A percentile compares a stretch with the other conserved stretches of the same genome.
Conservation (phyloP, 2,797 vertebrate genomes). For the Galagoides demidoff region DNA sequence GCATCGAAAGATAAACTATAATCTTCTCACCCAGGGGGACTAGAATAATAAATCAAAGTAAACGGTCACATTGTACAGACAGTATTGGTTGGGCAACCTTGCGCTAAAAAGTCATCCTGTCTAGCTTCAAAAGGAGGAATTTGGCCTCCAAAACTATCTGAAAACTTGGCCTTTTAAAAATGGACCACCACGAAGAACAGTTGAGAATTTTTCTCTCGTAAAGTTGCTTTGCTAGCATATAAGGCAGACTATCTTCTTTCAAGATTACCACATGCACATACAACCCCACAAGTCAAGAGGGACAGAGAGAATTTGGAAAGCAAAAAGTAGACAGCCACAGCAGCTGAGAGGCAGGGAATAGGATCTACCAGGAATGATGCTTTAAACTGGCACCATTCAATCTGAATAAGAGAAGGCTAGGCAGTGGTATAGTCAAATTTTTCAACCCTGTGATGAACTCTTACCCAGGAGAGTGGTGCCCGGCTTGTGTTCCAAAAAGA, state of each 20-base stretch:
- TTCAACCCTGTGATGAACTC: background rate
- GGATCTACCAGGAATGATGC: background rate
- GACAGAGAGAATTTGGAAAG: background rate
- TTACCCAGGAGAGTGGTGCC: background rate
- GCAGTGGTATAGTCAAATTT: background rate
- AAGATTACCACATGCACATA: background rate
- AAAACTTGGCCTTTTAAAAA: slow-evolving; percentile 62
- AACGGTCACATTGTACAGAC: slow-evolving; percentile 29
- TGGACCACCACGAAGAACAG: slow-evolving; percentile 21
- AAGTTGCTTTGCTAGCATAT: background rate
- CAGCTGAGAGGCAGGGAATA: background rate
- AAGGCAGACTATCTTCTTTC: background rate
- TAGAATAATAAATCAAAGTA: slow-evolving; percentile 47
- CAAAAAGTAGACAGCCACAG: background rate
- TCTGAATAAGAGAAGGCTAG: background rate
- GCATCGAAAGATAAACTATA: slow-evolving; percentile 46
- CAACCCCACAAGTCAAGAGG: background rate
- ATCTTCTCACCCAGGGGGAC: background rate
- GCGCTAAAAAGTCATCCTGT: slow-evolving; percentile 18
- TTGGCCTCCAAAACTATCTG: slow-evolving; percentile 4
- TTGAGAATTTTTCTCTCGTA: slow-evolving; percentile 17
- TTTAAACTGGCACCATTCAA: background rate
- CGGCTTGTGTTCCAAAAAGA: background rate
- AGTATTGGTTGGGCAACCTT: slow-evolving; percentile 22
- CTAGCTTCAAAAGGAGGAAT: slow-evolving; percentile 53